phyloP scores from a whole-genome alignment of 2,797 vertebrate species.

The Chlorospingus flavigularis region DNA sequence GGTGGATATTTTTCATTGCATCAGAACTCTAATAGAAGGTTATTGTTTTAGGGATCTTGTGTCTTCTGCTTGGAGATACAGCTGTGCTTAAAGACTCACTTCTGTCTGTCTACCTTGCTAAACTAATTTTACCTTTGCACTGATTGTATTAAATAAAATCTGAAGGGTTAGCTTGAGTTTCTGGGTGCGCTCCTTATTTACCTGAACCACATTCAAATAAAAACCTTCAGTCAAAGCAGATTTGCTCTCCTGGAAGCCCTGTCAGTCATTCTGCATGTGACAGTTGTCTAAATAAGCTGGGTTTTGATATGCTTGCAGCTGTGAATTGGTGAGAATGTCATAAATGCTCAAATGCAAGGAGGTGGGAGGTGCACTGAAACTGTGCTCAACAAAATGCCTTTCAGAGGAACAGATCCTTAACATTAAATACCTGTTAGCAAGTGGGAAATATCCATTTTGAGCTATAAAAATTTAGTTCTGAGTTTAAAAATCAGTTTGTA shows the following conservation, averaged over 20 bases:
- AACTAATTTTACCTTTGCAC: background rate
- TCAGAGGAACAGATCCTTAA: background rate
- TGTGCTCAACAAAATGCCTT: background rate
- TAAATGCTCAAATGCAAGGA: background rate
- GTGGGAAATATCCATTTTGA: background rate
- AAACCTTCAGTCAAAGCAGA: background rate
- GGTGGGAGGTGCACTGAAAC: background rate
- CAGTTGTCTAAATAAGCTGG: conserved; percentile 7
- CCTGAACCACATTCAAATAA: background rate
- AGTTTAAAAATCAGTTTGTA: background rate
- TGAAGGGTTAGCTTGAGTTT: background rate
- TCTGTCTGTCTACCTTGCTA: background rate
- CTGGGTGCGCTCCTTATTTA: background rate
- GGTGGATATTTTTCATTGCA: background rate
- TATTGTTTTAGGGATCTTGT: background rate
- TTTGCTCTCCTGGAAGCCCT: background rate
- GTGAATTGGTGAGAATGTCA: background rate
- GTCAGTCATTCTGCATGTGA: background rate
- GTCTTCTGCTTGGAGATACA: background rate
- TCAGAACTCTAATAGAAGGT: background rate
- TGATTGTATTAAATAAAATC: background rate
- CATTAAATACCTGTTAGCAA: background rate
- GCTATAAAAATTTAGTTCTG: background rate
- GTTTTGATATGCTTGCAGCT: background rate
- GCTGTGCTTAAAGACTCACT: background rate